Percentiles rank a stretch among this genome's conserved stretches.
These are phyloP conservation scores for Machimus atricapillus DNA, from an alignment of 2,888 invertebrate genomes.

Conservation along the genomic window DNA sequence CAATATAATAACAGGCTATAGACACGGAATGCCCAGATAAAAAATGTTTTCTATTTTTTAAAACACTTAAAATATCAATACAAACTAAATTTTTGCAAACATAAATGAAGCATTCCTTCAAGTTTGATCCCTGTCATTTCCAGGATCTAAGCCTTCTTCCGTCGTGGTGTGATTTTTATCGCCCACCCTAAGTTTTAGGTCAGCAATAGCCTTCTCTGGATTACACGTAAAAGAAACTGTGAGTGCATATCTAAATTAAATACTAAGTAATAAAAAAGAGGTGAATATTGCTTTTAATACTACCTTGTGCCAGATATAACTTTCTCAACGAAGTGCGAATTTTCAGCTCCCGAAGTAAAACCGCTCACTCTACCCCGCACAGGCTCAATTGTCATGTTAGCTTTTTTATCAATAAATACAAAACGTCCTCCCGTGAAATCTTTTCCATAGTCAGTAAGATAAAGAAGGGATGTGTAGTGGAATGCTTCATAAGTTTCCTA, in stretches of 20 bases:
- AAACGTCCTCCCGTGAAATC: constrained; percentile 87
- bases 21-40: not conserved
- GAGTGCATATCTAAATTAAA: constrained; percentile 72
- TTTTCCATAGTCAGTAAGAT: constrained; percentile 75
- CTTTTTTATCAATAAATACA: constrained; percentile 73
- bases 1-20: not conserved
- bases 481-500: constrained; percentile 87
- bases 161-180: not conserved
- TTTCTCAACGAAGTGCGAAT: constrained; percentile 81
- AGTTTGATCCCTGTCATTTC: not conserved
- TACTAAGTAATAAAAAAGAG: not conserved
- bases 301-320: constrained; percentile 71
- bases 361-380: constrained; percentile 79
- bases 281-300: not conserved
- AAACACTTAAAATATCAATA: not conserved
- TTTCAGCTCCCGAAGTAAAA: constrained; percentile 89
- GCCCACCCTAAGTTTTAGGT: constrained; percentile 61
- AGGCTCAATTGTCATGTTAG: constrained; percentile 77
- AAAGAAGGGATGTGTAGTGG: constrained; percentile 85
- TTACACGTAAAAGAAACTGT: constrained; percentile 90
- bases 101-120: not conserved
- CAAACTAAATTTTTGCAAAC: not conserved
- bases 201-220: constrained; percentile 70
- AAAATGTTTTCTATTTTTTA: not conserved
- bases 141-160: not conserved